phyloP scores from a whole-genome alignment of 2,888 invertebrate species.

The Acanthoscelides obtectus region DNA sequence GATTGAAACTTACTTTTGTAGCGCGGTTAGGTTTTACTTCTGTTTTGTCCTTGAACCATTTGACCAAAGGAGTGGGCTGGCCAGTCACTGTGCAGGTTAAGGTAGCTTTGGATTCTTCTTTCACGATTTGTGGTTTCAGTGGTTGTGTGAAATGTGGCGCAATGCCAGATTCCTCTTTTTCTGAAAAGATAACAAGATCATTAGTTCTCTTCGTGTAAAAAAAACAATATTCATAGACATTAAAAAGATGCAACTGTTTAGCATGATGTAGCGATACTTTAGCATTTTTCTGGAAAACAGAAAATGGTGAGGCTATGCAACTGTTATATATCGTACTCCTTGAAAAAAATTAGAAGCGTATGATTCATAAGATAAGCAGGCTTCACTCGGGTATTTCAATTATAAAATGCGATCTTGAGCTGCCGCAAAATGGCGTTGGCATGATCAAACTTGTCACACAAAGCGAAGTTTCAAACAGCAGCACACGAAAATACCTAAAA shows the following conservation, averaged over 20 bases:
- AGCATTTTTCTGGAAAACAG: no score
- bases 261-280: no score
- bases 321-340: background rate
- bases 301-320: no score
- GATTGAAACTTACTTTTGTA: slow-evolving; percentile 55
- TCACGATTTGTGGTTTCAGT: slow-evolving; percentile 60
- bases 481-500: slow-evolving; percentile 54
- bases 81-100: slow-evolving; percentile 66
- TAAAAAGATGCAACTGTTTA: no score
- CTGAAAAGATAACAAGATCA: slow-evolving; percentile 35
- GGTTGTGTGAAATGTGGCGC: slow-evolving; percentile 64
- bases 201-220: no score
- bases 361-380: background rate
- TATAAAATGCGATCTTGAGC: background rate
- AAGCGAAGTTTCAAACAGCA: background rate
- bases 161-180: slow-evolving; percentile 65
- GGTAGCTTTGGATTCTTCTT: slow-evolving; percentile 58
- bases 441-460: background rate
- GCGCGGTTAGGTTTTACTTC: slow-evolving; percentile 57
- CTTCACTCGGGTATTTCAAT: background rate
- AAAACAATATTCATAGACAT: no score
- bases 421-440: background rate
- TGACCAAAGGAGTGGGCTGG: slow-evolving; percentile 64
- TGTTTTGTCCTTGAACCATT: slow-evolving; percentile 63
- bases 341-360: background rate